Percentiles rank a stretch among this genome's conserved stretches.
Conservation (phyloP, 2,113 vertebrate genomes). For the Castor canadensis region DNA sequence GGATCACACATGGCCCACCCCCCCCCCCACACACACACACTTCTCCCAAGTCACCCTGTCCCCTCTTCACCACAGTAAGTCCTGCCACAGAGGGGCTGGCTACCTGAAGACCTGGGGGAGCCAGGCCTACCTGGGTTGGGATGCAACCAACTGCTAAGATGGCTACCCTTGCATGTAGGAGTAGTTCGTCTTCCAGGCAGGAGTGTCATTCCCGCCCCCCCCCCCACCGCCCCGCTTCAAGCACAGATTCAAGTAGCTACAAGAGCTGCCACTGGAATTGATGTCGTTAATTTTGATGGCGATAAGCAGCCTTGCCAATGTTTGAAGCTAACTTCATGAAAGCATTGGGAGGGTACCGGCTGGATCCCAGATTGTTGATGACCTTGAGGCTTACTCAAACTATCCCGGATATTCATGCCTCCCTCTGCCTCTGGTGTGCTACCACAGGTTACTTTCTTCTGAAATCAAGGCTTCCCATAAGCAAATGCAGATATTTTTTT, state of each 20-base stretch:
- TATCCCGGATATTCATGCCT: slow-evolving; percentile 66
- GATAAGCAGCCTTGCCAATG: slow-evolving; percentile 63
- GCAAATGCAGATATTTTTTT: slow-evolving; percentile 61
- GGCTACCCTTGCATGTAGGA: neutral
- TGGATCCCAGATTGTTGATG: slow-evolving; percentile 80
- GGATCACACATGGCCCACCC: neutral
- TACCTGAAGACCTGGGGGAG: neutral
- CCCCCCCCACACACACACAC: neutral
- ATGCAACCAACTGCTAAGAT: neutral
- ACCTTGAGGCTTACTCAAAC: slow-evolving; percentile 75
- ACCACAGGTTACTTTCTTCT: slow-evolving; percentile 68
- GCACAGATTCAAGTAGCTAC: neutral
- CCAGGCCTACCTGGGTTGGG: neutral
- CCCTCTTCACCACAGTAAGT: neutral
- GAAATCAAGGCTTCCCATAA: slow-evolving; percentile 61
- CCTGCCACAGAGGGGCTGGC: neutral
- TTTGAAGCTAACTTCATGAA: slow-evolving; percentile 69
- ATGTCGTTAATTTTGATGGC: slow-evolving; percentile 33
- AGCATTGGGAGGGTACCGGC: slow-evolving; percentile 50
- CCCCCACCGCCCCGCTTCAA: no score
- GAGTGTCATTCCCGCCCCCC: neutral
- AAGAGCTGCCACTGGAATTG: neutral
- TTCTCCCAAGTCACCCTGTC: no score
- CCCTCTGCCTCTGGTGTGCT: slow-evolving; percentile 67
- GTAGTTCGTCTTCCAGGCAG: neutral